Base-by-base conservation (phyloP, 2,113 vertebrate genomes). In the Rhabdornis inornatus region DNA sequence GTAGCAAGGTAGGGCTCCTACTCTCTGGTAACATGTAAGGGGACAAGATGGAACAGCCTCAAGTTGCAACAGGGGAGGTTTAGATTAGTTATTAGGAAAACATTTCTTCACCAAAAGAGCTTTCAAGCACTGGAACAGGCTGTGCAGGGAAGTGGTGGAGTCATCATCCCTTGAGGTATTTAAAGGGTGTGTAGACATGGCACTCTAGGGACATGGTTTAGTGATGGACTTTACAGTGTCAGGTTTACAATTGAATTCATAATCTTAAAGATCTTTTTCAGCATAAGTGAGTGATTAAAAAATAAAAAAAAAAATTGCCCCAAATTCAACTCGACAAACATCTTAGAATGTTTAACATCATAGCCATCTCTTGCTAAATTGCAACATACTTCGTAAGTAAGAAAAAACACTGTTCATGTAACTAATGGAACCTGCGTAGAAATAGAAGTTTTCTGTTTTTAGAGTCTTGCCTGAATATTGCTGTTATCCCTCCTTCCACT, bases 111-210 rank as follows among this genome's bases (percentile, higher is more conserved):
- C 9, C 2, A 27, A 24, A 74, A 42, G 15, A 10, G 3, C 10
- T 66, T 22, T 63, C 27, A 84, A 80, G 17, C 4, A 14, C 7
- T 56, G 22, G 19, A 76, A 71, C 3, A 31, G 13, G 6, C 37
- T 57, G 11, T 0, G 0, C 28, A 56, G 23, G 20, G 15, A 56
- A 60, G 18, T 44, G 22, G 15, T 25, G 9, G 10, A 30, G 13
- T 40, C 30, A 52, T 6, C 56, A 50, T 8, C 25, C 7, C 35
- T 50, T 63, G 14, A 77, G 24, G 10, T 35, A 44, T 49, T 65
- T 49, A 55, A 79, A 75, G 23, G 10, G 10, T 3, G 2, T 7
- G 7, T n/a, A 60, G 13, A 40, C 30, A 10, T 52, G 61, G 4
- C 19, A 60, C 14, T 33, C 27, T 30, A 56, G 19, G 21, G n/a